Base-by-base conservation (phyloP, 2,797 vertebrate genomes). In the Petrocephalus sullivani region DNA sequence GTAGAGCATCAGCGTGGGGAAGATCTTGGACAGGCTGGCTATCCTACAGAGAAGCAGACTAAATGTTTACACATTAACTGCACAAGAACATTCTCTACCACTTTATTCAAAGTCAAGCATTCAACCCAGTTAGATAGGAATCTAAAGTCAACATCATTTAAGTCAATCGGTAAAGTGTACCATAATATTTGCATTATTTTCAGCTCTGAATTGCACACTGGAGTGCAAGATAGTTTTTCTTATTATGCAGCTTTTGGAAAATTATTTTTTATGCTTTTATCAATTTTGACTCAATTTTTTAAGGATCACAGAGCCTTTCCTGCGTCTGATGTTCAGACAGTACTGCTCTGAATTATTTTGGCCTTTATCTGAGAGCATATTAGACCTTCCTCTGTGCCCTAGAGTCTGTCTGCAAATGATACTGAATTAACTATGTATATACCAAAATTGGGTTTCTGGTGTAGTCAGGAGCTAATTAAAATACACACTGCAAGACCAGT, bases 21-120 rank as follows among this genome's bases (percentile, higher is more conserved):
- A 99, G 90, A 99, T 96, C 94, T 99, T 99, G 37, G 98, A 99
- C 85, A 99, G 86, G 4, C 98, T 99, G 91, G 97, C 96, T 84
- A 99, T 98, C 91, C 98, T 99, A 90, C 61, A 89, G 84, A 87
- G 61, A 41, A 89, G 33, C 2, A 82, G 87, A 67, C 3, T 53
- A 84, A 19, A 41, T n/a, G 8, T 2, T 28, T 46, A 41, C 6
- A 33, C 84, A 37, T 58, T 28, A 85, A 85, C 54, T 33, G 4
- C 21, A 85, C 28, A 83, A 21, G 12, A 85, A 56, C 83, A 85
- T 33, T 53, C 4, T 54, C 10, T 78, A 8, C 71, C 37, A 46
- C 46, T 78, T 49, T n/a, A 49, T 78, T 23, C 41, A 78, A 78
- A 78, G 37, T 41, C 37, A 78, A 78, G 19, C 19, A 46, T 46